phyloP scores from a whole-genome alignment of 2,113 vertebrate species.

The Bujurquina vittata region DNA sequence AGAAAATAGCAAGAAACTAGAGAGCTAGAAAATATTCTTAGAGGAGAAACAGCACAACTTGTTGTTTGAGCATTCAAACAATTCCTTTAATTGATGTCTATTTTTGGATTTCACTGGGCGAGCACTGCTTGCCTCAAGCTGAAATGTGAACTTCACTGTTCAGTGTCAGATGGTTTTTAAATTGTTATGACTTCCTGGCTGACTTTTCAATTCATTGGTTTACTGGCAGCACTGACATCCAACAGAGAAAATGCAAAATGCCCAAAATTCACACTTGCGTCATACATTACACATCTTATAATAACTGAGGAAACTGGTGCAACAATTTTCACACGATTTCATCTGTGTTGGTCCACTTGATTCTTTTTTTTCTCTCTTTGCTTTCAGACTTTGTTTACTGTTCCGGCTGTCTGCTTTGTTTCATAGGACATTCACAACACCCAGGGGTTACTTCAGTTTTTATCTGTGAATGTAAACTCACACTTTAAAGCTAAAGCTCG shows the following conservation, averaged over 20 bases:
- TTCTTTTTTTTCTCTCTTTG: conserved; percentile 23
- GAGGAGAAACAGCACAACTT: background rate
- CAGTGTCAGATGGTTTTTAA: background rate
- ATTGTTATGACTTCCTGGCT: background rate
- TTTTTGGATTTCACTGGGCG: background rate
- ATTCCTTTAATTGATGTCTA: too few species aligned
- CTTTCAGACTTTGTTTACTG: conserved; percentile 18
- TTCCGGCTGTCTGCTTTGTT: conserved; percentile 22
- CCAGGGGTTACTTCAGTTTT: conserved; percentile 15
- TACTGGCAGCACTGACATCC: background rate
- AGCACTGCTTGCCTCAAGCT: background rate
- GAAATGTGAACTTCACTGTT: background rate
- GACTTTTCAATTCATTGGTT: background rate
- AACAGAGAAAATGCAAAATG: background rate
- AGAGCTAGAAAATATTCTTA: too few species aligned
- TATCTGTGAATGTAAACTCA: background rate
- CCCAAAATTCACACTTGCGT: background rate
- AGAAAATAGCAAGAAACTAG: too few species aligned
- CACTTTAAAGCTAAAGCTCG: conserved; percentile 17
- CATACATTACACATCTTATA: conserved; percentile 8
- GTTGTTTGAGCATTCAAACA: background rate
- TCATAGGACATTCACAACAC: background rate
- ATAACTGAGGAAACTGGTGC: conserved; percentile 24
- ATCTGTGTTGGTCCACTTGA: background rate
- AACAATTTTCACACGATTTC: conserved; percentile 34